phyloP scores from a whole-genome alignment of 2,888 invertebrate species.

The Chironomus riparius region DNA sequence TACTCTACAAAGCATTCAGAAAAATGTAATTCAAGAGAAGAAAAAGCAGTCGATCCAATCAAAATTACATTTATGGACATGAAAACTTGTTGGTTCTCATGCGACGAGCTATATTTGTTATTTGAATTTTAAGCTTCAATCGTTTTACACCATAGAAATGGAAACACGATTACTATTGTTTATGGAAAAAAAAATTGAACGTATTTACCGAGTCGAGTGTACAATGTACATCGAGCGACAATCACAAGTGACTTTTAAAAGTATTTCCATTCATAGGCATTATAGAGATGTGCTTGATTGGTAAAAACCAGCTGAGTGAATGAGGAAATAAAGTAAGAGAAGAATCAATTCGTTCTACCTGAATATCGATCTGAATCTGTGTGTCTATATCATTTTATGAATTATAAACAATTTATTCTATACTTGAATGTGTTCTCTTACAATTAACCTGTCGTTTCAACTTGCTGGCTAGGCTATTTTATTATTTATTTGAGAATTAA shows the following conservation, averaged over 20 bases:
- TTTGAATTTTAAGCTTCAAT: background rate
- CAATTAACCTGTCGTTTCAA: too few relatives aligned
- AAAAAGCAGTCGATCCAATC: background rate
- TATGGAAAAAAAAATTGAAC: background rate
- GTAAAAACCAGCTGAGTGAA: background rate
- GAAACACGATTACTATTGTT: background rate
- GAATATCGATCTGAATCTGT: too few relatives aligned
- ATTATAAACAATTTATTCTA: too few relatives aligned
- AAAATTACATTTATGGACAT: background rate
- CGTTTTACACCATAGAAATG: background rate
- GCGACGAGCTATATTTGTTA: background rate
- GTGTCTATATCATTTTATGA: too few relatives aligned
- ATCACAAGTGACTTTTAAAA: background rate
- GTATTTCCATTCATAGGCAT: background rate
- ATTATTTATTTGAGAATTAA: background rate
- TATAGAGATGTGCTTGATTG: background rate
- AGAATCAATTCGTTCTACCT: background rate
- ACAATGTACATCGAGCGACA: background rate
- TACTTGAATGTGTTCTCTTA: too few relatives aligned
- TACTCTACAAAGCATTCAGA: background rate
- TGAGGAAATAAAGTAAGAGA: conserved; percentile 1
- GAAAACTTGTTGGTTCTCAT: background rate
- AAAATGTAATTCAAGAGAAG: background rate
- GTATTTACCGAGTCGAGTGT: background rate
- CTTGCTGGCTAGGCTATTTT: background rate